Conservation (phyloP, 2,113 vertebrate species). For the Psilopsiagon aurifrons region DNA sequence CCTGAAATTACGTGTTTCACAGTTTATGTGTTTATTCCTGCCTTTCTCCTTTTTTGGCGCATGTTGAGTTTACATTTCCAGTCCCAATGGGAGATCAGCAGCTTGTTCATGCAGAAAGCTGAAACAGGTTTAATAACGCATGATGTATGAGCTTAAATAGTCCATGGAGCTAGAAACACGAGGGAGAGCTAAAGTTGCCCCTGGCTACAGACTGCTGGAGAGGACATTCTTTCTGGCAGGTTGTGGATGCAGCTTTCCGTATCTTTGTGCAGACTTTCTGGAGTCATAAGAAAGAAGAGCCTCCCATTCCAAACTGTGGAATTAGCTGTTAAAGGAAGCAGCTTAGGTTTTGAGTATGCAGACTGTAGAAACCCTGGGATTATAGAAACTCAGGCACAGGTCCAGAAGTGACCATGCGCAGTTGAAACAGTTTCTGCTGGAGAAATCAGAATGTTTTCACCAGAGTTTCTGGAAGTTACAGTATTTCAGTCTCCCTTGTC, state of each 20-base stretch:
- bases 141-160: constrained; percentile 20
- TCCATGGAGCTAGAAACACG: neutral
- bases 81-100: constrained; percentile 50
- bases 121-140: constrained; percentile 49
- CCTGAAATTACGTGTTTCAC: constrained; percentile 48
- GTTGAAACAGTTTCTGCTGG: neutral
- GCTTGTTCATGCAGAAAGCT: constrained; percentile 49
- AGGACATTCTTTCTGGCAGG: neutral
- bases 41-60: neutral
- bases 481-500: neutral
- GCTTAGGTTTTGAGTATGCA: neutral
- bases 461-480: neutral
- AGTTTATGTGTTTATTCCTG: constrained; percentile 10
- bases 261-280: neutral
- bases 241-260: neutral
- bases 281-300: neutral
- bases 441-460: neutral
- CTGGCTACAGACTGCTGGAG: neutral
- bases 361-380: neutral
- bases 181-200: neutral
- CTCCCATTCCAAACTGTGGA: neutral
- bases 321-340: neutral
- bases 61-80: constrained; percentile 39
- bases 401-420: neutral
- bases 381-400: neutral